Conservation (phyloP, 2,888 invertebrate genomes). For the Drosophila mayaguana region DNA sequence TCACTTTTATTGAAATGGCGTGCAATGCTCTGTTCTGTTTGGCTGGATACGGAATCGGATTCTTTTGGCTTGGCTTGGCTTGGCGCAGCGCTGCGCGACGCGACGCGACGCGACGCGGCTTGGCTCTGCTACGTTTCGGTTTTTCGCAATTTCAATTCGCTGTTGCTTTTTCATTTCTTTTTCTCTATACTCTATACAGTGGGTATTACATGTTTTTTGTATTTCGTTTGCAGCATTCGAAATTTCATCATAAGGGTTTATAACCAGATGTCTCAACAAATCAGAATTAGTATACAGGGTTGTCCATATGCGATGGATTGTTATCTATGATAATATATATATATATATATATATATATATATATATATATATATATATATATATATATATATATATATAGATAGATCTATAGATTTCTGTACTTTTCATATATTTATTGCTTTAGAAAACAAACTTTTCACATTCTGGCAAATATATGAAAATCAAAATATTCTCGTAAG, state of each 20-base stretch:
- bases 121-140: constrained; percentile 33
- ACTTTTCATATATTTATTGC: too few relatives aligned
- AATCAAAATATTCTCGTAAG: not conserved
- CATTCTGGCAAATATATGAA: too few relatives aligned
- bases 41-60: constrained; percentile 56
- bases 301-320: too few relatives aligned
- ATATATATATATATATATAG: too few relatives aligned
- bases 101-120: not conserved
- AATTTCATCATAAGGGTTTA: too few relatives aligned
- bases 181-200: not conserved
- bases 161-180: constrained; percentile 22
- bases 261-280: too few relatives aligned
- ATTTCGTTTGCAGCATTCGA: not conserved
- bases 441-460: too few relatives aligned
- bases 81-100: not conserved
- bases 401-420: too few relatives aligned
- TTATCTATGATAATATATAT: too few relatives aligned
- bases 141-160: constrained; percentile 60
- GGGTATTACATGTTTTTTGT: not conserved
- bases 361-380: too few relatives aligned
- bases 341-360: too few relatives aligned
- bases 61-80: constrained; percentile 53
- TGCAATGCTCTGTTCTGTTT: constrained; percentile 77
- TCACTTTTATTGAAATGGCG: constrained; percentile 84
- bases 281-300: too few relatives aligned